Base-by-base conservation (phyloP, 2,113 vertebrate genomes). In the Campylomormyrus tamandua region DNA sequence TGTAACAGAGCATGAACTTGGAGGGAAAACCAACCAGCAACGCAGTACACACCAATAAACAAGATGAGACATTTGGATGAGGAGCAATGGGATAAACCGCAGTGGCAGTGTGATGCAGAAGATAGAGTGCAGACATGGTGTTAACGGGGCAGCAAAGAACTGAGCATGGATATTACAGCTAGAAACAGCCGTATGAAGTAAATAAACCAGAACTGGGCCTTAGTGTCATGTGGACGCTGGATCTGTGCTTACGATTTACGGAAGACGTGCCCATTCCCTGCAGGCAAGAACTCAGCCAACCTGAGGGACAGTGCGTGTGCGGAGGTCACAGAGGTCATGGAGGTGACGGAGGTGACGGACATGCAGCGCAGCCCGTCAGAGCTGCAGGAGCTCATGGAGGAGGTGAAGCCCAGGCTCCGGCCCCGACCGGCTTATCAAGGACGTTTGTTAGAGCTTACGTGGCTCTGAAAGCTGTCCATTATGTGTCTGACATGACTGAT, bases 361-460 rank as follows among this genome's bases (percentile, higher is more conserved):
- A 97, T 98, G 97, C 97, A 97, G 62, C 97, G 96, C 88, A 96
- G 95, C 31, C 94, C 97, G 17, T 94, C 95, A 0, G 96, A 97
- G 0, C 93, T 98, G 0, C 97, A 98, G 0, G 97, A 98, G 24
- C 92, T 98, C 35, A 96, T 97, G 3, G 98, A 97, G 93, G 98
- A 99, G 95, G 98, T 98, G 49, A 93, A 91, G 27, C 4, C 10
- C 9, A 35, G 0, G 0, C 2, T 50, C 87, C 13, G 46, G 17
- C 24, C 45, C 3, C 1, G 0, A n/a, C 42, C 1, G 5, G 45
- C 86, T 39, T 1, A 7, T 15, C 58, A 3, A 10, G 58, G 8
- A 27, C 9, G 8, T 27, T 10, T 27, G n/a, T 11, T 66, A 66
- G 58, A 66, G 58, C n/a, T 10, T 2, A 9, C 83, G 6, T 19